Conservation (phyloP, 2,113 vertebrate species). For the Gymnogyps californianus region DNA sequence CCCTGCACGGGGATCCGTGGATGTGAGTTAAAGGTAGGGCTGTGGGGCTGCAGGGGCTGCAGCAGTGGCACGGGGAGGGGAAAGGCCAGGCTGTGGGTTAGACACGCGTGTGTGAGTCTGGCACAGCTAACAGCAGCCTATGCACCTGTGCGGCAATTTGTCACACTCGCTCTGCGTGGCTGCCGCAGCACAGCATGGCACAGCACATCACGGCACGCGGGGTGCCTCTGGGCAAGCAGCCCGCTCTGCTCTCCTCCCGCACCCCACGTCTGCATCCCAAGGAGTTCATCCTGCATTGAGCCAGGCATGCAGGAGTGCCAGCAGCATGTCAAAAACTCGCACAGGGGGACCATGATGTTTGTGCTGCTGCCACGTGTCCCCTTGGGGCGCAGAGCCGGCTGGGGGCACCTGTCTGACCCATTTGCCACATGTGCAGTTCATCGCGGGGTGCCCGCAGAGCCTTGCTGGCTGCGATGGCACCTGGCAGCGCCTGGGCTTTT, state of each 20-base stretch:
- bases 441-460: too few species aligned
- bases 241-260: neutral
- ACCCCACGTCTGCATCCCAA: neutral
- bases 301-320: neutral
- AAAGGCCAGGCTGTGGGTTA: neutral
- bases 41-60: neutral
- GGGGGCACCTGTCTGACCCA: neutral
- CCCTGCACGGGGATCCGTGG: neutral
- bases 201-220: rapidly evolving
- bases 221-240: neutral
- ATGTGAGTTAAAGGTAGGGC: neutral
- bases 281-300: neutral
- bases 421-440: neutral
- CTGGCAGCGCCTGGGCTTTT: neutral
- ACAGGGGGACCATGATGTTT: neutral
- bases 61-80: rapidly evolving
- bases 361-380: neutral
- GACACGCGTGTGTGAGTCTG: rapidly evolving
- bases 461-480: neutral
- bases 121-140: neutral
- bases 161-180: rapidly evolving
- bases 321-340: neutral
- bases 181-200: neutral
- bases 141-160: neutral
- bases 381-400: rapidly evolving